These are phyloP conservation scores for Platerodrilus igneus DNA, from an alignment of 2,888 invertebrate species.

Conservation along the genomic window DNA sequence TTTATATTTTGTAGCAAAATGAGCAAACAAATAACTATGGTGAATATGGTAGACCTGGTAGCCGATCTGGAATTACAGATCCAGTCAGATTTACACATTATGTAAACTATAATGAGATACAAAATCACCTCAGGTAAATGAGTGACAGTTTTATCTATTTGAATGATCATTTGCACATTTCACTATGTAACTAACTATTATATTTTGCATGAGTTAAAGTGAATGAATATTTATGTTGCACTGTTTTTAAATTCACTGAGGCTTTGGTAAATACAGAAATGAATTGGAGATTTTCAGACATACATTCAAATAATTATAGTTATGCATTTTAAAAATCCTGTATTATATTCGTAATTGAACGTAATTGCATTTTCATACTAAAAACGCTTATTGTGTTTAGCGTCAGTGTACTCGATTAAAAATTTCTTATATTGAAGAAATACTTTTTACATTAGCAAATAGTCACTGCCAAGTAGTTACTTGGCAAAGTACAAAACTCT, in stretches of 20 bases:
- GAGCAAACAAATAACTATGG: constrained; percentile 37
- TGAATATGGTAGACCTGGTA: constrained; percentile 53
- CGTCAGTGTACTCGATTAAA: no score
- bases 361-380: no score
- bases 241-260: constrained; percentile 12
- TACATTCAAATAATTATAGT: no score
- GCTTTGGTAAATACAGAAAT: no score
- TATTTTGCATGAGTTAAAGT: constrained; percentile 35
- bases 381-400: no score
- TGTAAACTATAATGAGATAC: constrained; percentile 81
- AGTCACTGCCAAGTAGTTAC: no score
- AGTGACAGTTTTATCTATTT: constrained; percentile 27
- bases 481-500: no score
- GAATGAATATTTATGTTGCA: constrained; percentile 16
- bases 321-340: no score
- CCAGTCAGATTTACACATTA: constrained; percentile 63
- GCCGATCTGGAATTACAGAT: constrained; percentile 53
- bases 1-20: constrained; percentile 13
- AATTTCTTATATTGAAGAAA: no score
- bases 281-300: no score
- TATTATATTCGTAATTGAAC: no score
- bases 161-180: constrained; percentile 35
- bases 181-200: constrained; percentile 41
- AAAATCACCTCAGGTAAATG: constrained; percentile 73
- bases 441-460: no score